Base-by-base conservation (phyloP, 2,113 vertebrate species). In the Macrotis lagotis region DNA sequence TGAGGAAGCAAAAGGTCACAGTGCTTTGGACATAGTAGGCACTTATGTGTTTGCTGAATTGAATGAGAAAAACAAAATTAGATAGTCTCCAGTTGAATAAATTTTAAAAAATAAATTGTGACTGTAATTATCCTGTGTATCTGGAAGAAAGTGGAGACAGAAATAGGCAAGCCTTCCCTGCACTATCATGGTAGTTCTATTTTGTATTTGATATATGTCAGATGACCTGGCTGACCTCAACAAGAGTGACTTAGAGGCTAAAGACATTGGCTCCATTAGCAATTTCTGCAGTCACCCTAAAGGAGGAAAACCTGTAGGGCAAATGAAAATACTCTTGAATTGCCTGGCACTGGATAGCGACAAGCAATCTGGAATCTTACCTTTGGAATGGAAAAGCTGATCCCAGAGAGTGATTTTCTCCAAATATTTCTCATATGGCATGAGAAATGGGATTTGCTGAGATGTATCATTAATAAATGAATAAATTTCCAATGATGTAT, bases 221-320 rank as follows among this genome's bases (percentile, higher is more conserved):
- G 5, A 12, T 66, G 55, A 83, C 28, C 47, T 90, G 26, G 25
- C 10, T 92, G 50, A 50, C 83, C 16, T 89, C 50, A 92, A 93
- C 93, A 93, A 53, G 9, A 31, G 50, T 90, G 90, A 96, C 51
- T 44, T 92, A n/a, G 47, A 90, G 53, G 83, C 53, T 94, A 47
- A 94, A 94, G 91, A 44, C 47, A 22, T 83, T 90, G 94, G 52
- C 59, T 89, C 50, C 37, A 90, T 91, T 93, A 90, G 89, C 90
- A 55, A 26, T 91, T 90, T 97, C 92, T 66, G 51, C 31, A 89
- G 52, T 89, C 51, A 28, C 92, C 51, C 89, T 47, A 94, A 95
- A 49, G 92, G 55, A 92, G 91, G 90, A 55, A 96, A 93, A 91
- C 90, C 83, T 89, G 28, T 92, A 92, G 91, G 89, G 44, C 50